These are phyloP conservation scores for Papilio helenus DNA, from an alignment of 1,140 invertebrate genomes.

Conservation along the genomic window DNA sequence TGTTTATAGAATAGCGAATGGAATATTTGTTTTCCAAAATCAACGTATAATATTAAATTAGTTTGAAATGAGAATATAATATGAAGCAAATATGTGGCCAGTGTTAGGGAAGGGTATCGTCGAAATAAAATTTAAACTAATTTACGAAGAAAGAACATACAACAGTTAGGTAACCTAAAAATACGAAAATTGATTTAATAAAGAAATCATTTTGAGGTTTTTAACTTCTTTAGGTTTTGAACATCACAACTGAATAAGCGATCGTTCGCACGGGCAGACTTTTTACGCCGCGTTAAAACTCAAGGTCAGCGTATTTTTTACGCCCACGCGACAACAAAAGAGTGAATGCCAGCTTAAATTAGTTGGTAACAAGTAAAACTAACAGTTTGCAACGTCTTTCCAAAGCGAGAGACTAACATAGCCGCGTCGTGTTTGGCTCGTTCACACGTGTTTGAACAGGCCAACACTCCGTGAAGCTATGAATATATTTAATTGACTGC, in stretches of 20 bases:
- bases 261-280: too few species aligned
- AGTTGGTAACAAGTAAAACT: conserved; percentile 7
- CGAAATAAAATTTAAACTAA: not conserved
- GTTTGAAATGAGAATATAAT: not conserved
- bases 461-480: conserved; percentile 1
- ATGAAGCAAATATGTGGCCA: not conserved
- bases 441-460: conserved; percentile 21
- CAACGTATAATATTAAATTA: not conserved
- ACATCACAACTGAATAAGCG: not conserved
- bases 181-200: not conserved
- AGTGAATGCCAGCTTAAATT: conserved; percentile 3
- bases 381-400: not conserved
- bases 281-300: too few species aligned
- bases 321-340: too few species aligned
- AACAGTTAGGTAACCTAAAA: not conserved
- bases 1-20: not conserved
- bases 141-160: not conserved
- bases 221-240: not conserved
- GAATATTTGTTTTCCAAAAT: not conserved
- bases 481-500: not conserved
- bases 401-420: not conserved
- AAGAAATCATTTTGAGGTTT: not conserved
- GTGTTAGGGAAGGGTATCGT: not conserved
- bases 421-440: not conserved
- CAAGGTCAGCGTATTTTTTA: too few species aligned